A percentile compares a stretch with the other conserved stretches of the same genome.
Evolutionary conservation across 2,113 vertebrate species (phyloP).

Genomic region (Oostethus manadensis): DNA sequence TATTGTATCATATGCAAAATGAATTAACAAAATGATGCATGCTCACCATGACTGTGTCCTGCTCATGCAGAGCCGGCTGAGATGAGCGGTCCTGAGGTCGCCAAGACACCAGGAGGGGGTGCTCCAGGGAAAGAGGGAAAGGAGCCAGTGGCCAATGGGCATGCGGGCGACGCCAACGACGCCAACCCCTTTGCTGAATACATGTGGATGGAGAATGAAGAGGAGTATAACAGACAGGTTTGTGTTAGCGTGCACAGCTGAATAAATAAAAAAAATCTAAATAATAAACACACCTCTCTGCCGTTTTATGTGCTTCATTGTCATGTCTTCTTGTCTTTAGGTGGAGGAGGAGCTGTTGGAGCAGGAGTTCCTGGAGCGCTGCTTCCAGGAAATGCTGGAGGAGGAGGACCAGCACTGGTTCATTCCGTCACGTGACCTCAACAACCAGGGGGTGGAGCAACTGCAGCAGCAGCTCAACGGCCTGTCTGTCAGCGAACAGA

Average conservation of each 20-base stretch:
- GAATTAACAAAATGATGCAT: no score
- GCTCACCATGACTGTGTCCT: not conserved
- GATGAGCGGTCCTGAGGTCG: conserved; percentile 88
- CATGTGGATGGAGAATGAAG: conserved; percentile 99
- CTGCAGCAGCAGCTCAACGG: conserved; percentile 92
- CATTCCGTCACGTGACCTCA: conserved; percentile 90
- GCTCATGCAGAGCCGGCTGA: conserved; percentile 72
- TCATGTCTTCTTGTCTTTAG: conserved; percentile 53
- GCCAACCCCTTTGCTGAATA: conserved; percentile 91
- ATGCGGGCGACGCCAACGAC: conserved; percentile 78
- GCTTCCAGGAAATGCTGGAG: conserved; percentile 98
- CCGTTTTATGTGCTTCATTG: not conserved
- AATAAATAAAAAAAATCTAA: no score
- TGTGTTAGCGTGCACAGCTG: not conserved
- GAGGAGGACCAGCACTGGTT: conserved; percentile 98
- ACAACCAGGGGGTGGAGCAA: conserved; percentile 84
- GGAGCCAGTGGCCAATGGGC: conserved; percentile 82
- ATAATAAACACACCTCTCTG: not conserved
- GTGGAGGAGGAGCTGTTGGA: conserved; percentile 96
- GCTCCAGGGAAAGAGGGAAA: conserved; percentile 83
- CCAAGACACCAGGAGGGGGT: conserved; percentile 65
- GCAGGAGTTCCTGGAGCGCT: conserved; percentile 95
- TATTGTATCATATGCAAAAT: not conserved
- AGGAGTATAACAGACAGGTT: conserved; percentile 91
- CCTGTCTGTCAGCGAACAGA: conserved; percentile 76